Base-by-base conservation (phyloP, 92 coral and sea anemone species). In the Blastomussa wellsi region DNA sequence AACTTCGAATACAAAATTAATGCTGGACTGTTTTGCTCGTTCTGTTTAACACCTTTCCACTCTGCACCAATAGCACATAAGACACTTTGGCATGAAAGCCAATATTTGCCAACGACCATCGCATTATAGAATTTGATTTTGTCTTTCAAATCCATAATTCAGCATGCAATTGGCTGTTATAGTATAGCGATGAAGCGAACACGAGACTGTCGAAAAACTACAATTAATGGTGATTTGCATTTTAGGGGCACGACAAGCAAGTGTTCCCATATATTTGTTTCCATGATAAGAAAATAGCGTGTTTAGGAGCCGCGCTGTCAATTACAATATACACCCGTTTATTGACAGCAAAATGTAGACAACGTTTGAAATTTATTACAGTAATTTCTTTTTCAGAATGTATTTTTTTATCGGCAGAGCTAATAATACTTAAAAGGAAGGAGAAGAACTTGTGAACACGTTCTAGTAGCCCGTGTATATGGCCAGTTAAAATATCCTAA, bases 41-140 rank as follows among this genome's bases (percentile, higher is more conserved):
- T 16, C 72, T 51, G 33, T 36, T 82, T 52, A 82, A 71, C 78
- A 71, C 52, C 24, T 52, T 52, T 48, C 1, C 24, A 51, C 7
- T 48, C 10, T 72, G 4, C 26, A 33, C 86, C 86, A 82, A 72
- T 71, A 24, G 41, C n/a, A 12, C 37, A 22, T 9, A 37, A 51
- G 78, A 20, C 36, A 37, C 52, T 52, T 17, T 36, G 70, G 16
- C 78, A 37, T 38, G 4, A 52, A 37, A 17, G 79, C 52, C 67
- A 82, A 82, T 82, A 71, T 82, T 82, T 82, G 52, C 86, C 44
- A 37, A 24, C 33, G 28, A 29, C 84, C 64, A 48, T 32, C 24
- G 19, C 37, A 36, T 70, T 17, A 67, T 37, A 77, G 42, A 77
- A 77, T 53, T 74, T 47, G 59, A 47, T 44, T 79, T 79, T 49